A percentile compares a stretch with the other conserved stretches of the same genome.
phyloP scores from a whole-genome alignment of 2,888 invertebrate species.

The Leptodirus hochenwartii region DNA sequence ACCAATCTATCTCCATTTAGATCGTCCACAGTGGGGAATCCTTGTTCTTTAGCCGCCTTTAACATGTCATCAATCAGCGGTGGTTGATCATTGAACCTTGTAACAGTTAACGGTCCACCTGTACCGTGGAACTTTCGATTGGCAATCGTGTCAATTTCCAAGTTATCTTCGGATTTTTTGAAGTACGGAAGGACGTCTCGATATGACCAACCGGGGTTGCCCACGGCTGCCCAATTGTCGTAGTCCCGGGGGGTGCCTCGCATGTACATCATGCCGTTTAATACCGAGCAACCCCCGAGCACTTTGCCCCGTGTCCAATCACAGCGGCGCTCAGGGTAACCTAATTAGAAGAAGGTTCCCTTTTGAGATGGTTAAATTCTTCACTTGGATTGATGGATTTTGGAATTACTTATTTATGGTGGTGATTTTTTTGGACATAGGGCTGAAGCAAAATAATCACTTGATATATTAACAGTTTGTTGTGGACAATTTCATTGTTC shows the following conservation, averaged over 20 bases:
- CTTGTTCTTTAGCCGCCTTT: slow-evolving; percentile 38
- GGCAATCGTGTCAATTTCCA: slow-evolving; percentile 37
- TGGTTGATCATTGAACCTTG: slow-evolving; percentile 40
- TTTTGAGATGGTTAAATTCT: slow-evolving; percentile 4
- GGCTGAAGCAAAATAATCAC: too few relatives aligned
- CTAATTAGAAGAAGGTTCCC: too few relatives aligned
- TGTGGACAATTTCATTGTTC: too few relatives aligned
- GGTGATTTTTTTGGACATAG: too few relatives aligned
- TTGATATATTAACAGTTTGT: too few relatives aligned
- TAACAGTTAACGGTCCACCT: slow-evolving; percentile 37
- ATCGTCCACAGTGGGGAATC: slow-evolving; percentile 41
- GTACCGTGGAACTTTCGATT: slow-evolving; percentile 38
- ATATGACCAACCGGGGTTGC: slow-evolving; percentile 63
- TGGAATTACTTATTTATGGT: too few relatives aligned
- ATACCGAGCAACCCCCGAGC: slow-evolving; percentile 48
- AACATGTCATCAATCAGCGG: slow-evolving; percentile 41
- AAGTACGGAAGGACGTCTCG: slow-evolving; percentile 60
- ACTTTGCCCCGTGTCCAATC: slow-evolving; percentile 53
- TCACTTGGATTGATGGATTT: background rate
- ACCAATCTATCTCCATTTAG: slow-evolving; percentile 41
- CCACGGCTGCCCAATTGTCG: slow-evolving; percentile 50
- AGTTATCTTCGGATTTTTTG: slow-evolving; percentile 45
- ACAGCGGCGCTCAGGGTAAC: slow-evolving; percentile 32
- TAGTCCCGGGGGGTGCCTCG: slow-evolving; percentile 58
- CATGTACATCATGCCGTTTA: slow-evolving; percentile 75